Evolutionary conservation across 2,888 invertebrate species (phyloP), one percentile per base, ranked within the genome.

Genomic region (Phanerotoma sp.): DNA sequence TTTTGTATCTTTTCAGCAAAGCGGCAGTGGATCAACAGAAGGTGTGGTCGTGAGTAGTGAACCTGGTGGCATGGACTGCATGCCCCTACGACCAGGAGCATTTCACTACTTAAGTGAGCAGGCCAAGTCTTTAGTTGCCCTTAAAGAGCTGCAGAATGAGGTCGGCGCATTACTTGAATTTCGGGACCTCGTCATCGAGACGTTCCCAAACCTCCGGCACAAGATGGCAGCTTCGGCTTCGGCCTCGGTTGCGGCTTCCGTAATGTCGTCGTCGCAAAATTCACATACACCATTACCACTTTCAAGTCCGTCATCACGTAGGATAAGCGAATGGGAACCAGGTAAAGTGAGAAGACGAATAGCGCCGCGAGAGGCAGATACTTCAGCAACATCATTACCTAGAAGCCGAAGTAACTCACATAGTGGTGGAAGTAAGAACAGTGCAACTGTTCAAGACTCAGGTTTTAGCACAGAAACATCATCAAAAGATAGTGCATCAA

Each of bases 131-230:
- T 81, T 89, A 79, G 87, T 88, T 71, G 89, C 87, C 62, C 82
- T 93, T 77, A 92, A 93, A 83, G 93, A 93, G 82, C 84, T 93
- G 79, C 93, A 93, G 86, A 89, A 92, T 88, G 93, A 93, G 83
- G 93, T 93, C 81, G 91, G 92, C 65, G 91, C 91, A 70, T 80
- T 93, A 70, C 85, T 93, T 80, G 91, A 93, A 83, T 93, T 93
- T 80, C 89, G 93, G 80, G 92, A 93, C 81, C 86, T 92, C 84
- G 93, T 93, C 84, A 91, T 93, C 86, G 92, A 92, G 85, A 91
- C 92, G 74, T 92, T 93, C 82, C 93, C 93, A 71, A 91, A 92
- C 82, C 85, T 93, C 78, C 88, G 91, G 77, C 87, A 87, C 76
- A 93, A 92, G 83, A 86, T 92, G 86, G 86, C 87, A 73, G 84